Conservation (phyloP, 2,113 vertebrate species). For the Petrocephalus zakoni region DNA sequence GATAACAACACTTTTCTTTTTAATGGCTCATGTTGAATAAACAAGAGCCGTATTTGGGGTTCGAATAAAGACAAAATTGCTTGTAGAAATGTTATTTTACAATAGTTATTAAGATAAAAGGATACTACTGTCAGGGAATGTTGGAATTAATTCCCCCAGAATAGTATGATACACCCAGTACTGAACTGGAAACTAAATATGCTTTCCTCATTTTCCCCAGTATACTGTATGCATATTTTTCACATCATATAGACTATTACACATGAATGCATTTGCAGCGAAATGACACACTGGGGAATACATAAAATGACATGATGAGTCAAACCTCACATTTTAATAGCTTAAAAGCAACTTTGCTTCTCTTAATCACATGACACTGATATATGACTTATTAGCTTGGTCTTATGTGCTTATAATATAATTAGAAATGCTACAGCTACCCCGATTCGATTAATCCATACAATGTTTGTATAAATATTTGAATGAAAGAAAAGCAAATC, state of each 20-base stretch:
- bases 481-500: not conserved
- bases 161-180: not conserved
- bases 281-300: not conserved
- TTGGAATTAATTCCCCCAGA: not conserved
- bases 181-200: not conserved
- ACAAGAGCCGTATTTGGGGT: not conserved
- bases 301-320: not conserved
- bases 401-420: not conserved
- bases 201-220: not conserved
- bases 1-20: not conserved
- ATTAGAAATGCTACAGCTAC: not conserved
- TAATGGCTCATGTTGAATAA: conserved; percentile 12
- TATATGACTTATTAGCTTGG: not conserved
- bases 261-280: not conserved
- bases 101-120: not conserved
- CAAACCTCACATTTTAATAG: not conserved
- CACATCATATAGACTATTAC: not conserved
- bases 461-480: not conserved
- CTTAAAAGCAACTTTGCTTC: not conserved
- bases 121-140: not conserved
- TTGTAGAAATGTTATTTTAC: not conserved
- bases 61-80: not conserved
- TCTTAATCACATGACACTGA: not conserved
- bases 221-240: not conserved
- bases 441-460: not conserved